These are phyloP conservation scores for Drosophila prostipennis DNA, from an alignment of 2,888 invertebrate species.

Conservation along the genomic window DNA sequence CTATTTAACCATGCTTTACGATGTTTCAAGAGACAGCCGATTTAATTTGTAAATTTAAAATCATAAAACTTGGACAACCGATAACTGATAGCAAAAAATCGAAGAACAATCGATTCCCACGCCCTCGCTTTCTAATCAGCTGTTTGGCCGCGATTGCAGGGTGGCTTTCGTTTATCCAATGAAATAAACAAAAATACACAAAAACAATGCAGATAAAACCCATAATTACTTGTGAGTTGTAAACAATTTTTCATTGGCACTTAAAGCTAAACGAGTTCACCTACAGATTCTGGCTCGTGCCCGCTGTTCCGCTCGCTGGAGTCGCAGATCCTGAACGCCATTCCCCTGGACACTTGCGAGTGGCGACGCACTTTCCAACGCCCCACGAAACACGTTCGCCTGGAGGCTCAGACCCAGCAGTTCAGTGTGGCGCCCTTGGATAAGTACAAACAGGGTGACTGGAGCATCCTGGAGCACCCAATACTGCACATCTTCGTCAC, in stretches of 20 bases:
- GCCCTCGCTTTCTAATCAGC: constrained; percentile 17
- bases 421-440: constrained; percentile 89
- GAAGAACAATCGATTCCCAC: neutral
- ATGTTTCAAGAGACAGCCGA: too few species aligned
- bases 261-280: neutral
- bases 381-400: constrained; percentile 92
- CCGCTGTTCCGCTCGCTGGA: constrained; percentile 93
- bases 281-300: constrained; percentile 92
- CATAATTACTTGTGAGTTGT: constrained; percentile 81
- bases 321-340: constrained; percentile 90
- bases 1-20: neutral
- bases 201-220: constrained; percentile 81
- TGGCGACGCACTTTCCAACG: constrained; percentile 96
- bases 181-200: constrained; percentile 37
- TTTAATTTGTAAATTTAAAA: too few species aligned
- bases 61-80: neutral
- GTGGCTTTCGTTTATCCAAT: constrained; percentile 25
- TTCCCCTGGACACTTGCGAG: constrained; percentile 95
- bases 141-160: constrained; percentile 10
- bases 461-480: constrained; percentile 93
- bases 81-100: constrained; percentile 1
- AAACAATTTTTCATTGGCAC: too few species aligned
- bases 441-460: constrained; percentile 88
- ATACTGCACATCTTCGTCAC: constrained; percentile 98
- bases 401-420: constrained; percentile 92